Base-by-base conservation (phyloP, 2,888 invertebrate genomes). In the Arrhopalites spinosus region DNA sequence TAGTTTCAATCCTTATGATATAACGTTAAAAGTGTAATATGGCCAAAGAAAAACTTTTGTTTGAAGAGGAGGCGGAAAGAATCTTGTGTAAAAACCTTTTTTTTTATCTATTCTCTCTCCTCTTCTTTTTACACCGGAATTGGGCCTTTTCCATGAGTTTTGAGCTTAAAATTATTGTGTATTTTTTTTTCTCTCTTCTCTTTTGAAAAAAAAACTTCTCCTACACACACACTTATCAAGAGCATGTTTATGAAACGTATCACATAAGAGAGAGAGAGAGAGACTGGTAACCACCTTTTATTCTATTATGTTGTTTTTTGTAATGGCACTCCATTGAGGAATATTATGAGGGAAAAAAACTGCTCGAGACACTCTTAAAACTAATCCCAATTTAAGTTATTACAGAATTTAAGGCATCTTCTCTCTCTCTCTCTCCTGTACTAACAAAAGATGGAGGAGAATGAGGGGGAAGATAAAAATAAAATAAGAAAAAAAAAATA, bases 401-500 rank as follows among this genome's bases (percentile, higher is more conserved):
- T 64, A 64, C 3, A 64, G 25, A 64, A 27, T 45, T 5, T 20
- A 11, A 23, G 66, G n/a, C 5, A 20, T 13, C 23, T 59, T 5
- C 5, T 20, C 23, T 15, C 56, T 56, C n/a, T n/a, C n/a, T n/a
- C n/a, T 56, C 56, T 56, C 7, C 53, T 53, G 53, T 20, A 17
- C 17, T 3, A 15, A 17, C 3, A 15, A 7, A 36, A 15, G 17
- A 30, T 17, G 64, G 30, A 69, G 20, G 50, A 27, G 27, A 50
- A 25, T 27, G 50, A 50, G 20, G 43, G 67, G 53, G 50, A 56
- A 11, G 59, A 36, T 5, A 30, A 69, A 70, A 70, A 56, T 70
- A 30, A 56, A 70, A 70, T 56, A 36, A 59, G 15, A 50, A 56
- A 56, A 70, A 70, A 70, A 70, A 70, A 56, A 70, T 70, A 70